Evolutionary conservation across 2,888 invertebrate genomes (phyloP).

Genomic region (Coelogynopora nodosa): DNA sequence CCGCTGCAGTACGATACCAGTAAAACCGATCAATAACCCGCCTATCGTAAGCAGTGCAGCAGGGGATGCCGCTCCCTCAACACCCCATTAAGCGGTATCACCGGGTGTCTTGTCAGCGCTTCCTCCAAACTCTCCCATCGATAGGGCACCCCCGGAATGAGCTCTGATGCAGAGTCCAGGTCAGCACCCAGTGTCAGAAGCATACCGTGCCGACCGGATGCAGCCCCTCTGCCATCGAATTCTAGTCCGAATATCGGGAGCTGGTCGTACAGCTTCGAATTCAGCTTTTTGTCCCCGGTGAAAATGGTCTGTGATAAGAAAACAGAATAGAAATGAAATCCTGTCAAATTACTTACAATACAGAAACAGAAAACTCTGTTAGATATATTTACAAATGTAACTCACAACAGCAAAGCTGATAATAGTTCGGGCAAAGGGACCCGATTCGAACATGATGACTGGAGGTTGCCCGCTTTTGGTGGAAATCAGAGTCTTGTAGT

Average conservation of each 20-base stretch:
- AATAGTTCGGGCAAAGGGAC: no score
- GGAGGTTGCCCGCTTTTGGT: background rate
- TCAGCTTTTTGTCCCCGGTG: background rate
- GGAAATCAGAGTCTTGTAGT: background rate
- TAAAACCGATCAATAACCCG: no score
- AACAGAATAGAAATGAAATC: background rate
- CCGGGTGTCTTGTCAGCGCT: no score
- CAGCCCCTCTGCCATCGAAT: background rate
- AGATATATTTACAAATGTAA: background rate
- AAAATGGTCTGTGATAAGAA: background rate
- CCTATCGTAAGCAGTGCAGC: no score
- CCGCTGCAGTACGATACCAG: no score
- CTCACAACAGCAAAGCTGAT: no score
- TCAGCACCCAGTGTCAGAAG: background rate
- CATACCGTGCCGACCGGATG: background rate
- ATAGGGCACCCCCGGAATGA: no score
- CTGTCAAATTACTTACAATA: background rate
- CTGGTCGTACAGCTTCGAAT: background rate
- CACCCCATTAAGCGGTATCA: no score
- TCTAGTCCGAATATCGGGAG: background rate
- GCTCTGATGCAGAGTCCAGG: no score
- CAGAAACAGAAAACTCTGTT: background rate
- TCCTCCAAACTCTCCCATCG: no score
- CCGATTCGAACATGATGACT: background rate
- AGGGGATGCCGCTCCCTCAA: no score